These are phyloP conservation scores for Pica pica DNA, from an alignment of 2,113 vertebrate species.

Conservation along the genomic window DNA sequence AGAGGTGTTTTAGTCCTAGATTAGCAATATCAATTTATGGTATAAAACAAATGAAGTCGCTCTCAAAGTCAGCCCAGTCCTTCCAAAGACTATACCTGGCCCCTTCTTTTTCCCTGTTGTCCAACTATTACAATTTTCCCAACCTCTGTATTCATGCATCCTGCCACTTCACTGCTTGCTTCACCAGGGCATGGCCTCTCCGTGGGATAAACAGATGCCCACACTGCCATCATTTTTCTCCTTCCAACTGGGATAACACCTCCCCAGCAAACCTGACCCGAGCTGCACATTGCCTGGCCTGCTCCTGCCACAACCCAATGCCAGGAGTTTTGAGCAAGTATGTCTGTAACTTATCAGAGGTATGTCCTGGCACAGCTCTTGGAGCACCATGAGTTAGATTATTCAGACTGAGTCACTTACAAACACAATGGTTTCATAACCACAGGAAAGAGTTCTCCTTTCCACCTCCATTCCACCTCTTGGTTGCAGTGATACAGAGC, in stretches of 20 bases:
- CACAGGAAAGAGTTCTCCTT: not conserved
- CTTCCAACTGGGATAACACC: not conserved
- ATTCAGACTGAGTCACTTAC: not conserved
- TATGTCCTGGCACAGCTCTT: not conserved
- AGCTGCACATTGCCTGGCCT: not conserved
- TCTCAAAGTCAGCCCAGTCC: not conserved
- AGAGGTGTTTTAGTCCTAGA: not conserved
- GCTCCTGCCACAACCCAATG: not conserved
- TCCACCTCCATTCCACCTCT: not conserved
- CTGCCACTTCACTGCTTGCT: not conserved
- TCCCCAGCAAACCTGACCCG: not conserved
- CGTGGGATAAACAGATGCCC: not conserved
- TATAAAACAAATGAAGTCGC: not conserved
- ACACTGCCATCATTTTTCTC: not conserved
- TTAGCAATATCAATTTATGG: not conserved
- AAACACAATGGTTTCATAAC: not conserved
- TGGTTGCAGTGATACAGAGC: not conserved
- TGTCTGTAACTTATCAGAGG: not conserved
- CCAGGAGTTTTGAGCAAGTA: not conserved
- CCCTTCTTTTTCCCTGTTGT: not conserved
- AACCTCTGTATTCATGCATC: not conserved
- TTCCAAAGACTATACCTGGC: not conserved
- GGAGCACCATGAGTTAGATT: not conserved
- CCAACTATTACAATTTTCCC: not conserved
- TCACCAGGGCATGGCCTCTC: not conserved